Base-by-base conservation (phyloP, 2,888 invertebrate genomes). In the Meganola albula region DNA sequence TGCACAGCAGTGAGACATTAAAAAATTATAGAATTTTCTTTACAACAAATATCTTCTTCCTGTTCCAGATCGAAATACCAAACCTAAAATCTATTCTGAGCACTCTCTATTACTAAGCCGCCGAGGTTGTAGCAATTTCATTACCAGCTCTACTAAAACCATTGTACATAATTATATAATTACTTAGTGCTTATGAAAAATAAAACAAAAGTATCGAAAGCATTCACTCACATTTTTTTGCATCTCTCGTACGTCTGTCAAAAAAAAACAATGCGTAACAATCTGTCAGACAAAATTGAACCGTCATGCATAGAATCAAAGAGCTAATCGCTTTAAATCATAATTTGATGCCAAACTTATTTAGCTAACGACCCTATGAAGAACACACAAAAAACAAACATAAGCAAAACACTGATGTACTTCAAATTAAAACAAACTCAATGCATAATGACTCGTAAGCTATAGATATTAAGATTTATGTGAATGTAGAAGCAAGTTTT, bases 331-430 rank as follows among this genome's bases (percentile, higher is more conserved):
- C 21, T 21, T 30, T 30, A 32, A 40, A 40, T 43, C 12, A 30
- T 36, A 10, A 9, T 27, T 32, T 11, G 12, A 29, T 27, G 42
- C 31, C 42, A 31, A 47, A 51, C 50, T 46, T 40, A 53, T 53
- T 59, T 54, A 44, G 41, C 57, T 61, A 56, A 63, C 53, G 52
- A 63, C 48, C 53, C 58, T 58, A 61, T 56, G 57, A 62, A 70
- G 71, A 67, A 41, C 48, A 34, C 29, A 44, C 37, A 45, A 25
- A 45, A 27, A 28, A 48, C 59, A 40, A 53, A 44, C 20, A 44
- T 58, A 48, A n/a, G n/a, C 26, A 26, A 54, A 34, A 43, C 10
- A 32, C 24, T 29, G 13, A 23, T 29, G 25, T 40, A 40, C 20
- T 24, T 31, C 29, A 35, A 40, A 27, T 14, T 12, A 14, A 8